Base-by-base conservation (phyloP, 1,140 invertebrate genomes). In the Plodia interpunctella region DNA sequence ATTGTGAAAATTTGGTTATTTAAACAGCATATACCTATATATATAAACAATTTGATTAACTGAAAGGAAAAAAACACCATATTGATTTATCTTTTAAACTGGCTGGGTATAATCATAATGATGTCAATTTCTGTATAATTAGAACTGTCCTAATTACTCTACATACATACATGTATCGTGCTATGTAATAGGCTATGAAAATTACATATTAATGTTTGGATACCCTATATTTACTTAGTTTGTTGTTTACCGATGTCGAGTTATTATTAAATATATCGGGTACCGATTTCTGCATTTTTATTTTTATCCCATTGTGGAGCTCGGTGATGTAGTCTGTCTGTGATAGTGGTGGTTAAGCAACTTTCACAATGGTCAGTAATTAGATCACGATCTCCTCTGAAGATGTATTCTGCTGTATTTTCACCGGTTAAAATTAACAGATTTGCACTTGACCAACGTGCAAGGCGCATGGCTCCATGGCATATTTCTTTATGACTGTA, bases 121-220 rank as follows among this genome's bases (percentile, higher is more conserved):
- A 61, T 60, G 76, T 78, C 75, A 76, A 80, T 82, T 80, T 75
- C 63, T 60, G 65, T 70, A 56, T 57, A 60, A 64, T 63, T 75
- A 59, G 64, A 56, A 59, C 62, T 72, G 57, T 69, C 60, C 59
- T 62, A 49, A 55, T 56, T 20, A 64, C 83, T 84, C 83, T 87
- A 84, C 81, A 83, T 87, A 87, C 83, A 85, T 85, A 83, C 78
- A 78, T 82, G 64, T 70, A 67, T 59, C 49, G 60, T 66, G 55
- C 63, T 66, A 64, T 72, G 56, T 65, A 67, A 56, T 66, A 74
- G 70, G 60, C 49, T 65, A 67, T 55, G 60, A 57, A 67, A 70
- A 69, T 64, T 55, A 70, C 51, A 60, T 68, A 66, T 74, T 62
- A 78, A 69, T 64, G 65, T 70, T 75, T 68, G 65, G 72, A 76